Base-by-base conservation (phyloP, 2,113 vertebrate species). In the Hippoglossus stenolepis region DNA sequence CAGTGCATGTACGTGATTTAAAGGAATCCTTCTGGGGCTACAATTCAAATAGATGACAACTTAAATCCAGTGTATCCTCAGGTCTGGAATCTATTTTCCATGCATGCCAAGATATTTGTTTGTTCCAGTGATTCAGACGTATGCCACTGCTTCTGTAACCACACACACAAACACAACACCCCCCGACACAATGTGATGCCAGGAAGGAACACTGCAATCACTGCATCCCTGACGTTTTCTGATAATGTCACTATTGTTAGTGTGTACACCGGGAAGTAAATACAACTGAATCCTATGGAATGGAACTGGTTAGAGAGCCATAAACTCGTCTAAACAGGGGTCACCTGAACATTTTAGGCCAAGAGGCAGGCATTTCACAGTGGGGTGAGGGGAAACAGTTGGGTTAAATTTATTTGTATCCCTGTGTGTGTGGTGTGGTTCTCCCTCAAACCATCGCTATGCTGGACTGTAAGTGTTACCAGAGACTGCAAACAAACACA, bases 361-460 rank as follows among this genome's bases (percentile, higher is more conserved):
- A 54, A 59, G 59, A 60, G 54, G 73, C 28, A 66, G 80, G 68
- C 82, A 75, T 87, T 79, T 84, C 78, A 77, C 82, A 83, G 70
- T 0, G 35, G 69, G 60, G 65, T 43, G 78, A 75, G 61, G 64
- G 60, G 69, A 70, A 65, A 77, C 59, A 6, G 49, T 40, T 0
- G 31, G n/a, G 17, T 15, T 31, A 49, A 18, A 59, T 80, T 45
- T 66, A 60, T 66, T 57, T 73, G 47, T 51, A 54, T 70, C 57
- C 28, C 65, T 18, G 62, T 31, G 31, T 20, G 38, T 0, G 21
- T 57, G 70, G 24, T 18, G 49, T 0, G 12, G 31, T 49, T 60
- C 31, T 56, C n/a, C 56, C 70, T 53, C 14, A 28, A 54, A 54
- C 58, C 45, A 20, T 9, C 4, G 8, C 51, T 54, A 15, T 58